A percentile compares a stretch with the other conserved stretches of the same genome.
phyloP scores from a whole-genome alignment of 1,140 invertebrate species.

The Cylas formicarius region DNA sequence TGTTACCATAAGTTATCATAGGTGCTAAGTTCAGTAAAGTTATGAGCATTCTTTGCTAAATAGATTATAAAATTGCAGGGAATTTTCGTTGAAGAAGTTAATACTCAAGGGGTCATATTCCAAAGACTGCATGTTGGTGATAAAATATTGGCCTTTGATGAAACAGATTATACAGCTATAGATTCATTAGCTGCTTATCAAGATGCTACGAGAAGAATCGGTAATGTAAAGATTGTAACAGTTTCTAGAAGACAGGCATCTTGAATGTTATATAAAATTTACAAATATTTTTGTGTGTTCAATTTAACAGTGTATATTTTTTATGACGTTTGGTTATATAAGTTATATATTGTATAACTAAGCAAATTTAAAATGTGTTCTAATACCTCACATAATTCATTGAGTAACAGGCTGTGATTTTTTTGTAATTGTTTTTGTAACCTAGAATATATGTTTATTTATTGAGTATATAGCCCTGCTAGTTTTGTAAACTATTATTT shows the following conservation, averaged over 20 bases:
- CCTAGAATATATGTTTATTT: constrained; percentile 14
- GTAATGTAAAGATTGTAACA: constrained; percentile 26
- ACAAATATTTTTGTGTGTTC: neutral
- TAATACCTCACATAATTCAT: constrained; percentile 12
- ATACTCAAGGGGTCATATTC: constrained; percentile 34
- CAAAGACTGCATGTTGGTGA: constrained; percentile 35
- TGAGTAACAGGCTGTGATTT: constrained; percentile 26
- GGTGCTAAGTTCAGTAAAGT: neutral
- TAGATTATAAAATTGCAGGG: constrained; percentile 28
- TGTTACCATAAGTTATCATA: neutral
- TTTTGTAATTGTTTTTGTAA: constrained; percentile 15
- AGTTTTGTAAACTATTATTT: constrained; percentile 11
- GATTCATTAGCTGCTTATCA: constrained; percentile 36
- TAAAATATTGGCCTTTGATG: constrained; percentile 38
- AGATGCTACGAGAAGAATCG: constrained; percentile 28
- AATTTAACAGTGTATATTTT: too few relatives aligned
- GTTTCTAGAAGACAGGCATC: constrained; percentile 23
- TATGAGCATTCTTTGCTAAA: neutral
- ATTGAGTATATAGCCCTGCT: constrained; percentile 8
- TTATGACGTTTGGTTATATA: neutral
- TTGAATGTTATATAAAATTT: constrained; percentile 1
- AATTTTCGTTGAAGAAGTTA: constrained; percentile 36
- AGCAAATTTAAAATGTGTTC: constrained; percentile 11
- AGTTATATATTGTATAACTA: constrained; percentile 15
- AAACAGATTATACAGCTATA: constrained; percentile 36